Evolutionary conservation across 2,888 invertebrate genomes (phyloP).

Genomic region (Caenorhabditis plicata): DNA sequence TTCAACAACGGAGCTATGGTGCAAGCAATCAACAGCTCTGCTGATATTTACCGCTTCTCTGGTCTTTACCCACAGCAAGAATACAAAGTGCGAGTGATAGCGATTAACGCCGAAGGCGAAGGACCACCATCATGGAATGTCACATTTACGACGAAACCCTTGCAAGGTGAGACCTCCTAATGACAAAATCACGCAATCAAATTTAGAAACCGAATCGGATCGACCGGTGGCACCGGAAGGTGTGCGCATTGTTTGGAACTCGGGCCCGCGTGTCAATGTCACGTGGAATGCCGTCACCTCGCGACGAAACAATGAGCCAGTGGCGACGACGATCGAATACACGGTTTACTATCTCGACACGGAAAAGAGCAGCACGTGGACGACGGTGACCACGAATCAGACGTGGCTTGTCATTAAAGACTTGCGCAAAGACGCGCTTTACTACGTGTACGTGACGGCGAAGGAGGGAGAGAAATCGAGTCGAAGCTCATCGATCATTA

Average conservation of each 20-base stretch:
- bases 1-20: slow-evolving; percentile 18
- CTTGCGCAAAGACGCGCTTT: slow-evolving; percentile 31
- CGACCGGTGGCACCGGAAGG: slow-evolving; percentile 37
- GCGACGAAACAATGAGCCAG: slow-evolving; percentile 16
- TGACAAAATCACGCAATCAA: no score
- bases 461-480: slow-evolving; percentile 27
- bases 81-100: slow-evolving; percentile 36
- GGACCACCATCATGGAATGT: slow-evolving; percentile 47
- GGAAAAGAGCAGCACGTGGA: slow-evolving; percentile 34
- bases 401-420: slow-evolving; percentile 45
- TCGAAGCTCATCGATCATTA: slow-evolving; percentile 42
- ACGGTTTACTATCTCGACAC: slow-evolving; percentile 40
- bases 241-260: slow-evolving; percentile 43
- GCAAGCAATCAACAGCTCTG: slow-evolving; percentile 30
- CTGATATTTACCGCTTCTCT: slow-evolving; percentile 31
- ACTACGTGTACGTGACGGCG: slow-evolving; percentile 44
- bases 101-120: slow-evolving; percentile 28
- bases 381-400: slow-evolving; percentile 32
- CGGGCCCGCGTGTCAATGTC: slow-evolving; percentile 43
- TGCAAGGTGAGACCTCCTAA: slow-evolving; percentile 11
- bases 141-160: slow-evolving; percentile 38
- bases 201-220: slow-evolving; percentile 22
- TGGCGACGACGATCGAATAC: slow-evolving; percentile 22
- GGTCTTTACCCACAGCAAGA: slow-evolving; percentile 16
- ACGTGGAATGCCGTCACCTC: slow-evolving; percentile 40